phyloP scores from a whole-genome alignment of 2,888 invertebrate genomes.

The Ischnura elegans region DNA sequence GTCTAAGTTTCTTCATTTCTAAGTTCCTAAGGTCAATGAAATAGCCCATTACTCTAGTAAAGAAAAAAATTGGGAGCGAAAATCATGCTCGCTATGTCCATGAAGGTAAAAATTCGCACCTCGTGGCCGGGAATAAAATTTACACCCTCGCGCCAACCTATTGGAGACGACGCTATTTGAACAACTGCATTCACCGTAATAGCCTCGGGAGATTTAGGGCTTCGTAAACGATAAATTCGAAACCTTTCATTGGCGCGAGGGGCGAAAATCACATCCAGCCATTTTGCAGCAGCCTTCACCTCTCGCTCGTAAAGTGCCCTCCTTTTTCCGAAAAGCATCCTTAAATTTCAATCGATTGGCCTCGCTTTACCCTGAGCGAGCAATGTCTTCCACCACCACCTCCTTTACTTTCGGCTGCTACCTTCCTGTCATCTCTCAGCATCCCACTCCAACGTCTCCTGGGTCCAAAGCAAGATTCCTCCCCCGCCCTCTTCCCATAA shows the following conservation, averaged over 20 bases:
- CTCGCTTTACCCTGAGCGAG: constrained; percentile 5
- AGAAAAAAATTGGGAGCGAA: too few species aligned
- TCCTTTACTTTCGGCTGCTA: not conserved
- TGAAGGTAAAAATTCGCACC: too few species aligned
- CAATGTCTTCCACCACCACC: not conserved
- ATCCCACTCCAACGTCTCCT: not conserved
- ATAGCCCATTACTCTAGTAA: too few species aligned
- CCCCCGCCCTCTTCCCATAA: not conserved
- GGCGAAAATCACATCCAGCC: constrained; percentile 34
- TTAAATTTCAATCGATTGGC: constrained; percentile 35
- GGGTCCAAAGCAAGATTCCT: too few species aligned
- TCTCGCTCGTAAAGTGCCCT: not conserved
- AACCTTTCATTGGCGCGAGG: not conserved
- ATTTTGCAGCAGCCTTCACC: not conserved
- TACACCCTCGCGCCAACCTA: not conserved
- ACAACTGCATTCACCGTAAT: not conserved
- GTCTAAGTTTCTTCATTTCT: too few species aligned
- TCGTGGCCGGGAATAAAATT: too few species aligned
- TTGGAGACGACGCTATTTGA: not conserved
- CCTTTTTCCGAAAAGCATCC: constrained; percentile 2
- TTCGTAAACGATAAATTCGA: constrained; percentile 31
- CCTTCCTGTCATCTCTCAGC: not conserved
- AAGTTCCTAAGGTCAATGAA: too few species aligned
- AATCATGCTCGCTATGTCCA: too few species aligned
- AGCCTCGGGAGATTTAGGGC: constrained; percentile 8